Conservation (phyloP, 2,888 invertebrate species). For the Kryphioiulus occultus region DNA sequence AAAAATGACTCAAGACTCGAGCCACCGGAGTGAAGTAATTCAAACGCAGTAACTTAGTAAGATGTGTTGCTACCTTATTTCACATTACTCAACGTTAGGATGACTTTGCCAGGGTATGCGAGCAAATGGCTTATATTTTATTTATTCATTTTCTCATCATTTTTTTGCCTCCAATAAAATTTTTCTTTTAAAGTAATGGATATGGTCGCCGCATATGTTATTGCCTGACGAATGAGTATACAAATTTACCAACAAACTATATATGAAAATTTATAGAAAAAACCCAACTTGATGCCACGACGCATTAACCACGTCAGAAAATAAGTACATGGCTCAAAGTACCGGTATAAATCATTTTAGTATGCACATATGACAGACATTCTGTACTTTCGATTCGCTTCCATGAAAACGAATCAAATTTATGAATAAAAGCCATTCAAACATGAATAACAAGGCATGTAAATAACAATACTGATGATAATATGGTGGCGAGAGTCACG, state of each 20-base stretch:
- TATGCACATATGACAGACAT: neutral
- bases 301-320: neutral
- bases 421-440: neutral
- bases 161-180: neutral
- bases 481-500: neutral
- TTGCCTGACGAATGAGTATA: neutral
- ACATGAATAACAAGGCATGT: neutral
- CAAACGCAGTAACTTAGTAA: neutral
- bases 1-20: neutral
- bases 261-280: neutral
- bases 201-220: neutral
- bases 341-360: neutral
- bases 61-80: neutral
- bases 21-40: neutral
- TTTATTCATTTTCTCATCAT: slow-evolving; percentile 19
- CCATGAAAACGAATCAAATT: neutral
- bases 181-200: neutral
- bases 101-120: neutral
- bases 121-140: neutral
- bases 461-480: neutral
- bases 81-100: neutral
- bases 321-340: neutral
- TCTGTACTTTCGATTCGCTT: neutral
- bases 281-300: neutral
- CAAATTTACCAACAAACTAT: neutral